phyloP scores from a whole-genome alignment of 2,113 vertebrate genomes.

The Oceanites oceanicus region DNA sequence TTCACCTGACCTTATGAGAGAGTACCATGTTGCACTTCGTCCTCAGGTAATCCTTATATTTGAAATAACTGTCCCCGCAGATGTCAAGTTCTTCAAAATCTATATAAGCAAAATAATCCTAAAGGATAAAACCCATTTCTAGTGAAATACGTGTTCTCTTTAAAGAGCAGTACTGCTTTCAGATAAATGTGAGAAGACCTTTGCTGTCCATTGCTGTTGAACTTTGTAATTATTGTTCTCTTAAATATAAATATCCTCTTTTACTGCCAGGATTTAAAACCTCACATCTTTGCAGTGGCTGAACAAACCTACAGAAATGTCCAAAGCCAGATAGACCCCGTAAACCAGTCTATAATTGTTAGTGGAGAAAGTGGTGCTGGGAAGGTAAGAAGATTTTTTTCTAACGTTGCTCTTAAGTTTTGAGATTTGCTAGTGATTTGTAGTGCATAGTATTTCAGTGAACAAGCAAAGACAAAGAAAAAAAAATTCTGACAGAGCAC shows the following conservation, averaged over 20 bases:
- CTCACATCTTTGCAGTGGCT: conserved; percentile 92
- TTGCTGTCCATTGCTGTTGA: not conserved
- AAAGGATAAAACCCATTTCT: not conserved
- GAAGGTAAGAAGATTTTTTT: conserved; percentile 79
- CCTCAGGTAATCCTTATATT: conserved; percentile 81
- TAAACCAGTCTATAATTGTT: conserved; percentile 93
- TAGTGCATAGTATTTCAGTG: not conserved
- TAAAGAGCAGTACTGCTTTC: not conserved
- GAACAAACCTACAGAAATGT: conserved; percentile 94
- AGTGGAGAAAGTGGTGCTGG: conserved; percentile 97
- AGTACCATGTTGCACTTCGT: conserved; percentile 84
- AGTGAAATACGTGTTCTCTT: not conserved
- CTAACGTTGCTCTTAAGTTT: not conserved
- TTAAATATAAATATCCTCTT: not conserved
- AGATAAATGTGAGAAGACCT: not conserved
- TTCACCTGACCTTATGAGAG: conserved; percentile 85
- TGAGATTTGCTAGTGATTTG: not conserved
- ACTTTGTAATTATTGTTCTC: not conserved
- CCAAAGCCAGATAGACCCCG: conserved; percentile 82
- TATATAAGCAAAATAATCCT: not conserved
- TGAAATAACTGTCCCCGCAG: not conserved
- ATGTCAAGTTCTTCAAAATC: not conserved
- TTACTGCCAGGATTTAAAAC: conserved; percentile 85
- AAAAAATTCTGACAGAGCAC: not conserved
- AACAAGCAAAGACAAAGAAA: not conserved